phyloP scores from a whole-genome alignment of 2,797 vertebrate genomes.

The Acropternis orthonyx region DNA sequence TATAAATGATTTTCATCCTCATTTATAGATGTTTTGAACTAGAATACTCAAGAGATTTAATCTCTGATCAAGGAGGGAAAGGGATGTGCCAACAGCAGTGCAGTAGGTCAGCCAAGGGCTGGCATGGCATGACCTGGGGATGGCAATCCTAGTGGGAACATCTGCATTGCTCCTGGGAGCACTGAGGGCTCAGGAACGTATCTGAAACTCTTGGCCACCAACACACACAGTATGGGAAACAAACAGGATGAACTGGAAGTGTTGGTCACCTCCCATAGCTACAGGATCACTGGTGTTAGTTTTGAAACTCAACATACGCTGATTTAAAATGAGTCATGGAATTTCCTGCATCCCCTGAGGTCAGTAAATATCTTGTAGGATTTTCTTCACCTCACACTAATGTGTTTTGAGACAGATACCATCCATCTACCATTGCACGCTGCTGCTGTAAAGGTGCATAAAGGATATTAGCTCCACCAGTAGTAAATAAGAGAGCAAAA shows the following conservation, averaged over 20 bases:
- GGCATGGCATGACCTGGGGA: background rate
- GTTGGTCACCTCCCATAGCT: background rate
- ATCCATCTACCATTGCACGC: background rate
- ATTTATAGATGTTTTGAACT: background rate
- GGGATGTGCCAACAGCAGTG: background rate
- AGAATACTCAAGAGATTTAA: background rate
- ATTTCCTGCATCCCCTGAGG: background rate
- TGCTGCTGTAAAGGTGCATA: background rate
- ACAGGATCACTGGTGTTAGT: background rate
- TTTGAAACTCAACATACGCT: background rate
- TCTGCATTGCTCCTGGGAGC: background rate
- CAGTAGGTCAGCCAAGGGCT: background rate
- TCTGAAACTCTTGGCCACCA: background rate
- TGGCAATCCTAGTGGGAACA: background rate
- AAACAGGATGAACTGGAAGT: background rate
- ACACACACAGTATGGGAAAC: background rate
- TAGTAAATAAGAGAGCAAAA: background rate
- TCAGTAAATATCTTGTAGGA: background rate
- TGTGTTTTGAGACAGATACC: background rate
- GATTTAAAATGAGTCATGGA: background rate
- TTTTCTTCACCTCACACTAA: background rate
- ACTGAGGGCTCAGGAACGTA: background rate
- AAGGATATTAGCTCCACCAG: background rate
- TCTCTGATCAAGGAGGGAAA: background rate
- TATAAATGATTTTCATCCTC: background rate